Percentiles rank a stretch among this genome's conserved stretches.
These are phyloP conservation scores for Drosophila melanica DNA, from an alignment of 1,140 invertebrate genomes.

Conservation along the genomic window DNA sequence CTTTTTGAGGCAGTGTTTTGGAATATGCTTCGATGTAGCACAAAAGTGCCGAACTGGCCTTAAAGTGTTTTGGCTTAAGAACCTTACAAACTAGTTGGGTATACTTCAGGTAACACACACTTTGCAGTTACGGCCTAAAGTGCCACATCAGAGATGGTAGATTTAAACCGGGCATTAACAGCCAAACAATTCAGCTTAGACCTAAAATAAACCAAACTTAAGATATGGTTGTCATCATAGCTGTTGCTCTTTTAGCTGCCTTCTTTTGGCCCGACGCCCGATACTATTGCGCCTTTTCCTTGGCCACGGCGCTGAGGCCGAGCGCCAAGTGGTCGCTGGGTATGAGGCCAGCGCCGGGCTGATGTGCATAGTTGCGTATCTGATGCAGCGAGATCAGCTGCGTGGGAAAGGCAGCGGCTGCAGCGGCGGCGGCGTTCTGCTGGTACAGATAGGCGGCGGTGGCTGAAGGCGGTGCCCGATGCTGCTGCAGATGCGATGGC, in stretches of 20 bases:
- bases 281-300: constrained; percentile 84
- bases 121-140: not conserved
- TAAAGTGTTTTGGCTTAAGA: not conserved
- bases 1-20: not conserved
- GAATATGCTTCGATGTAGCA: constrained; percentile 12
- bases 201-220: constrained; percentile 28
- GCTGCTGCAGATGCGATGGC: constrained; percentile 87
- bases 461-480: constrained; percentile 85
- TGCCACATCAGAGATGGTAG: constrained; percentile 12
- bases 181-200: constrained; percentile 10
- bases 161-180: constrained; percentile 6
- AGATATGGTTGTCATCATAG: constrained; percentile 46
- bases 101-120: not conserved
- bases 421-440: constrained; percentile 86
- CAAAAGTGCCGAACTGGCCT: not conserved
- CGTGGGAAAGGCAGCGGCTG: constrained; percentile 93
- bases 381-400: constrained; percentile 98
- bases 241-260: constrained; percentile 41
- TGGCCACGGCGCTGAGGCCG: constrained; percentile 74
- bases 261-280: constrained; percentile 60
- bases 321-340: constrained; percentile 78
- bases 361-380: constrained; percentile 98
- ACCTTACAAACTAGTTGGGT: not conserved
- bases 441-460: constrained; percentile 76
- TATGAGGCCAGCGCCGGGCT: constrained; percentile 87